Evolutionary conservation across 2,888 invertebrate genomes (phyloP).

Genomic region (Metopia argyrocephala): DNA sequence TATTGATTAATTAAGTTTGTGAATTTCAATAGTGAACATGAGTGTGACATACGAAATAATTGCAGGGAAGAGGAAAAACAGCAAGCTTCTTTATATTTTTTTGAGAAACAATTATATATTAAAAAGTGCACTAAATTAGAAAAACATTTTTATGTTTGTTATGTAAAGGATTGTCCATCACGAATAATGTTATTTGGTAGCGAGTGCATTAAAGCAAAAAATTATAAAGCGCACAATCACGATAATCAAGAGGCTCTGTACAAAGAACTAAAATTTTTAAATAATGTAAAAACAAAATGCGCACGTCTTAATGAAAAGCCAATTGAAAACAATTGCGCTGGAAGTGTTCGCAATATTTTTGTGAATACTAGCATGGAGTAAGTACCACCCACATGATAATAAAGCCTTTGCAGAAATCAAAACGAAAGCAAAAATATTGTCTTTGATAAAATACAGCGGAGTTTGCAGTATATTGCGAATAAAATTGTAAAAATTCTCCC

Average conservation of each 20-base stretch:
- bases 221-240: slow-evolving; percentile 42
- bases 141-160: slow-evolving; percentile 48
- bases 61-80: slow-evolving; percentile 41
- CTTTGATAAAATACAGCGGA: slow-evolving; percentile 49
- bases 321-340: slow-evolving; percentile 53
- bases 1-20: slow-evolving; percentile 57
- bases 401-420: slow-evolving; percentile 53
- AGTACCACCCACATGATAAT: slow-evolving; percentile 52
- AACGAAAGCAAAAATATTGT: slow-evolving; percentile 55
- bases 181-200: slow-evolving; percentile 31
- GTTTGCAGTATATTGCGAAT: slow-evolving; percentile 47
- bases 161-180: slow-evolving; percentile 41
- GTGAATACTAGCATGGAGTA: slow-evolving; percentile 53
- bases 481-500: slow-evolving; percentile 46
- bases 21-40: slow-evolving; percentile 52
- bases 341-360: slow-evolving; percentile 51
- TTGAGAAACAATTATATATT: slow-evolving; percentile 51
- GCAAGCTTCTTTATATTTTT: slow-evolving; percentile 47
- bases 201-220: slow-evolving; percentile 45
- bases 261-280: slow-evolving; percentile 45
- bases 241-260: slow-evolving; percentile 43
- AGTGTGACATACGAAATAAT: slow-evolving; percentile 52
- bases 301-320: slow-evolving; percentile 49
- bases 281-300: slow-evolving; percentile 49
- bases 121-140: slow-evolving; percentile 54